Conservation (phyloP, 2,888 invertebrate genomes). For the Drosophila birchii region DNA sequence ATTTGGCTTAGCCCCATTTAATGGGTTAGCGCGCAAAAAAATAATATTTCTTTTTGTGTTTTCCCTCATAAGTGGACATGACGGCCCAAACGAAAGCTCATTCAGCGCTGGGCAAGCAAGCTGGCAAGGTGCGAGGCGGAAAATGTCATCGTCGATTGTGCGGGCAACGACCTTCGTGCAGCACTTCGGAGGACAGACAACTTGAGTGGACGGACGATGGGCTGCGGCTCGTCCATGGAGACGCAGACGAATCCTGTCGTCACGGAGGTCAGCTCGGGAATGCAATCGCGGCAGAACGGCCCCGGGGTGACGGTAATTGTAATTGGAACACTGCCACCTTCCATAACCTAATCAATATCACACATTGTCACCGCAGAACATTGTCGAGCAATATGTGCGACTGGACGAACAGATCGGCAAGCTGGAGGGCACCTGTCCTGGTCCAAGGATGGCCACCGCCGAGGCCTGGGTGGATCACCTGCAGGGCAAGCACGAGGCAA, state of each 20-base stretch:
- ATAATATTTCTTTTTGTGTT: constrained; percentile 44
- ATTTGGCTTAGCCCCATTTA: constrained; percentile 21
- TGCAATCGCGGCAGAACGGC: constrained; percentile 58
- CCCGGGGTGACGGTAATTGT: constrained; percentile 48
- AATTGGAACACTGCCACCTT: not conserved
- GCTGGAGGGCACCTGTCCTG: constrained; percentile 82
- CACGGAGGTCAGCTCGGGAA: constrained; percentile 37
- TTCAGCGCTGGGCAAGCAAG: constrained; percentile 61
- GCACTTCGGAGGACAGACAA: constrained; percentile 24
- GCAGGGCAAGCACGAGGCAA: constrained; percentile 73
- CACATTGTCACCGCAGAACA: constrained; percentile 43
- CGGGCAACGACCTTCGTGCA: constrained; percentile 33
- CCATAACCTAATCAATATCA: constrained; percentile 3
- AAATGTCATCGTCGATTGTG: constrained; percentile 30
- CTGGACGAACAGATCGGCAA: constrained; percentile 82
- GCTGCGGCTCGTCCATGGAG: constrained; percentile 82
- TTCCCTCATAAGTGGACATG: constrained; percentile 51
- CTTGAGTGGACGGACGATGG: constrained; percentile 66
- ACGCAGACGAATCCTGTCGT: constrained; percentile 61
- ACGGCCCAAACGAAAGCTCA: constrained; percentile 50
- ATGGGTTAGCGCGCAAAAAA: constrained; percentile 58
- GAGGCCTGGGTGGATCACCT: constrained; percentile 84
- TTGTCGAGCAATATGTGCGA: constrained; percentile 81
- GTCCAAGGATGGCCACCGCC: constrained; percentile 83
- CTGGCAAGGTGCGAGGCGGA: constrained; percentile 31